Evolutionary conservation across 2,797 vertebrate species (phyloP).

Genomic region (Intellagama lesueurii): DNA sequence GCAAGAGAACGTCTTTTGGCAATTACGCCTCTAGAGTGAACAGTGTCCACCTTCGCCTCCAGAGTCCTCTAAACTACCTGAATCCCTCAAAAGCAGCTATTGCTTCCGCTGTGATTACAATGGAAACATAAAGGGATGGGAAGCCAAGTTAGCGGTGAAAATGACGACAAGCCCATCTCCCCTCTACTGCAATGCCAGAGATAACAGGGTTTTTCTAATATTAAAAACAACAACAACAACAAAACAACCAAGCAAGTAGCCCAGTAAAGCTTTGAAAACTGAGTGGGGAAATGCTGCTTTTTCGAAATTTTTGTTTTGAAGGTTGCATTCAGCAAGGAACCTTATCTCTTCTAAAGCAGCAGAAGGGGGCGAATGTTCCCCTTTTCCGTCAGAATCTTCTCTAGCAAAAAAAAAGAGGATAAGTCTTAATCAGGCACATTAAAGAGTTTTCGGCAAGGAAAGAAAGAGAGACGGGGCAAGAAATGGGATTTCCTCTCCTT

Average conservation of each 20-base stretch:
- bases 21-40: neutral
- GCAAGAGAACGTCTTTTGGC: neutral
- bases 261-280: neutral
- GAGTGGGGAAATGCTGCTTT: neutral
- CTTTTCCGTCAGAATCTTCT: neutral
- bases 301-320: slow-evolving; percentile 10
- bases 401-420: neutral
- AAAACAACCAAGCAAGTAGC: too few species aligned
- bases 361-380: fast-evolving
- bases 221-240: neutral
- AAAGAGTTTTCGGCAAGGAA: neutral
- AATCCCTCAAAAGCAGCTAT: neutral
- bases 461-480: neutral
- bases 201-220: fast-evolving
- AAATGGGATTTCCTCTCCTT: neutral
- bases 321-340: neutral
- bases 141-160: neutral
- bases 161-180: neutral
- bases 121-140: neutral
- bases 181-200: slow-evolving; percentile 7
- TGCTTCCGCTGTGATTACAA: neutral
- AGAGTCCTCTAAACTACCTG: neutral
- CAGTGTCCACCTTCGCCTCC: too few species aligned
- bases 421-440: neutral
- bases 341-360: neutral